These are phyloP conservation scores for Cataglyphis rosenhaueri DNA, from an alignment of 2,888 invertebrate species.

Conservation along the genomic window DNA sequence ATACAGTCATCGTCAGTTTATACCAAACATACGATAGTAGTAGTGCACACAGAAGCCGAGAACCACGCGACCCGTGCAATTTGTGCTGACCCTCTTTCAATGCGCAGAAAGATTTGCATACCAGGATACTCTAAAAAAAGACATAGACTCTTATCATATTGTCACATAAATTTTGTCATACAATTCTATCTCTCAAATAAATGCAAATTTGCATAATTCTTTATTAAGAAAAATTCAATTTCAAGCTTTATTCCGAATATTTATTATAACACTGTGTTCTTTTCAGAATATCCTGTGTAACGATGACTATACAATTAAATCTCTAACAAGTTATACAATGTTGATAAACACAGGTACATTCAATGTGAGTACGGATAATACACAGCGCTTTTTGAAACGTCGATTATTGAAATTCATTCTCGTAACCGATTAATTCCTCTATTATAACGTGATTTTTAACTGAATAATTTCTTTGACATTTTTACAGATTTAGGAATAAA, in stretches of 20 bases:
- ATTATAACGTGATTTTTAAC: constrained; percentile 3
- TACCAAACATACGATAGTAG: not conserved
- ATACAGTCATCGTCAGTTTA: constrained; percentile 25
- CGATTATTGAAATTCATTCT: constrained; percentile 23
- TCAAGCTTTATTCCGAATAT: not conserved
- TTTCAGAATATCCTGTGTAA: constrained; percentile 12
- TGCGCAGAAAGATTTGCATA: not conserved
- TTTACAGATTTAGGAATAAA: constrained; percentile 17
- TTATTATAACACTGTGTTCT: not conserved
- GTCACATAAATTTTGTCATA: not conserved
- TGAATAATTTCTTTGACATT: not conserved
- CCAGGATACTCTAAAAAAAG: not conserved
- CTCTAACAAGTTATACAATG: constrained; percentile 27
- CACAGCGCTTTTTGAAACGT: constrained; percentile 16
- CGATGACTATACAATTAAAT: constrained; percentile 28
- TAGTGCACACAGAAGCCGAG: not conserved
- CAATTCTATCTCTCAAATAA: not conserved
- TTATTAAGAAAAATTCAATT: not conserved
- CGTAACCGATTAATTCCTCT: constrained; percentile 7
- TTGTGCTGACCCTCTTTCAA: constrained; percentile 5
- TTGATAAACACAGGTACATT: constrained; percentile 52
- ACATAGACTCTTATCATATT: not conserved
- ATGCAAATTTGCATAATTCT: not conserved
- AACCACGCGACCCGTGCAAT: not conserved
- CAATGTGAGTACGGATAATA: constrained; percentile 22